These are phyloP conservation scores for Delichon dasypus DNA, from an alignment of 2,797 vertebrate species.

Conservation along the genomic window DNA sequence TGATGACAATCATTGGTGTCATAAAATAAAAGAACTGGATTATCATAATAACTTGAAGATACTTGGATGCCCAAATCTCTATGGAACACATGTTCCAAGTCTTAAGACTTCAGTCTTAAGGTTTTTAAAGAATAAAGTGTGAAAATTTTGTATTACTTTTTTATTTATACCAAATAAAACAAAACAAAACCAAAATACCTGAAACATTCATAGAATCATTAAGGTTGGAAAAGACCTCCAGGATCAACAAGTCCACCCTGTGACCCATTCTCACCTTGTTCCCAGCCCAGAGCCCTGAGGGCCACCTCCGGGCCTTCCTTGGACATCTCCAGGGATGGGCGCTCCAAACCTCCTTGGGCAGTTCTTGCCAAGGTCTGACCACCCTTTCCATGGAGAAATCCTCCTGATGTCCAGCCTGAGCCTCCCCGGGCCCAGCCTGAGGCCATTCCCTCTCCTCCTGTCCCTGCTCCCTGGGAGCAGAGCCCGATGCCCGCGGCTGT, in stretches of 20 bases:
- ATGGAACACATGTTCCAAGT: neutral
- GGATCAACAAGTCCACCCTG: neutral
- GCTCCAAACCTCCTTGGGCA: neutral
- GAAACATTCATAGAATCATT: neutral
- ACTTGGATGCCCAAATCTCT: neutral
- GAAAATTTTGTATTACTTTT: neutral
- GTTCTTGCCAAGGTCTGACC: accelerated
- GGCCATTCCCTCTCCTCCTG: neutral
- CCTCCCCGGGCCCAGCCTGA: neutral
- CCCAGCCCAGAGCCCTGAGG: neutral
- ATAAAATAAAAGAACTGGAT: neutral
- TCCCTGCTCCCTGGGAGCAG: neutral
- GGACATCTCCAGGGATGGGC: neutral
- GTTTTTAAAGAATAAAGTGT: neutral
- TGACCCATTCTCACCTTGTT: neutral
- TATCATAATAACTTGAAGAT: neutral
- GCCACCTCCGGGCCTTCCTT: accelerated
- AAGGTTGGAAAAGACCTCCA: neutral
- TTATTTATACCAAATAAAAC: neutral
- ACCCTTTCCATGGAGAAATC: neutral
- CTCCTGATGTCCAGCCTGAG: accelerated
- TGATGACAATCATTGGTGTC: neutral
- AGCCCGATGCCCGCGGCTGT: accelerated
- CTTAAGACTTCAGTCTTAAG: neutral
- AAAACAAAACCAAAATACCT: neutral